Conservation (phyloP, 2,888 invertebrate species). For the Melinopterus prodromus region DNA sequence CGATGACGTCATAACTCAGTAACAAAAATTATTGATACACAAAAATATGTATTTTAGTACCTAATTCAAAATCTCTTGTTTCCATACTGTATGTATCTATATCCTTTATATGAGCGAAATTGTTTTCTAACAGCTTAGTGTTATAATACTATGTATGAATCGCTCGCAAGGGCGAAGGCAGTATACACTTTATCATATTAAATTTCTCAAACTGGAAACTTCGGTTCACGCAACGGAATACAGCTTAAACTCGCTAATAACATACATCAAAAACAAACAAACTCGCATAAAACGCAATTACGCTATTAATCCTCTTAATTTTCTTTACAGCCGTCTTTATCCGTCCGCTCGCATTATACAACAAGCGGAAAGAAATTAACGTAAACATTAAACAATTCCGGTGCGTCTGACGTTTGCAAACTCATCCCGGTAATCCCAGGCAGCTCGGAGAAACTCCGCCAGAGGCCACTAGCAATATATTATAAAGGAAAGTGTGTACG, state of each 20-base stretch:
- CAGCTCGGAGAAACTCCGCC: not conserved
- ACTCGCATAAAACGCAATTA: not conserved
- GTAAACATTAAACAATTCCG: not conserved
- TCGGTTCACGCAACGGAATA: not conserved
- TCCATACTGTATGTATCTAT: no score
- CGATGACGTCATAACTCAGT: no score
- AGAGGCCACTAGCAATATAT: not conserved
- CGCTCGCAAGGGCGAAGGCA: not conserved
- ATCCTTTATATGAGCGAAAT: slow-evolving; percentile 6
- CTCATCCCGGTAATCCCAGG: not conserved
- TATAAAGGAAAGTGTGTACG: not conserved
- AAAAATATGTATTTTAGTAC: no score
- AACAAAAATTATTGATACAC: no score
- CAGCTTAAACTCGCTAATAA: not conserved
- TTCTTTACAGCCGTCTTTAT: not conserved
- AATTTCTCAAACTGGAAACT: not conserved
- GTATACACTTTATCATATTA: not conserved
- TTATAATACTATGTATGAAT: no score
- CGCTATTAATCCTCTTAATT: not conserved
- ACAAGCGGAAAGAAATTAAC: not conserved
- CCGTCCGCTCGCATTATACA: not conserved
- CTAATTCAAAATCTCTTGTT: no score
- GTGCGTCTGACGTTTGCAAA: not conserved
- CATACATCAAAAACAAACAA: not conserved
- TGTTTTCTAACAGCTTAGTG: not conserved